A percentile compares a stretch with the other conserved stretches of the same genome.
These are phyloP conservation scores for Mythimna impura DNA, from an alignment of 2,888 invertebrate genomes.

Conservation along the genomic window DNA sequence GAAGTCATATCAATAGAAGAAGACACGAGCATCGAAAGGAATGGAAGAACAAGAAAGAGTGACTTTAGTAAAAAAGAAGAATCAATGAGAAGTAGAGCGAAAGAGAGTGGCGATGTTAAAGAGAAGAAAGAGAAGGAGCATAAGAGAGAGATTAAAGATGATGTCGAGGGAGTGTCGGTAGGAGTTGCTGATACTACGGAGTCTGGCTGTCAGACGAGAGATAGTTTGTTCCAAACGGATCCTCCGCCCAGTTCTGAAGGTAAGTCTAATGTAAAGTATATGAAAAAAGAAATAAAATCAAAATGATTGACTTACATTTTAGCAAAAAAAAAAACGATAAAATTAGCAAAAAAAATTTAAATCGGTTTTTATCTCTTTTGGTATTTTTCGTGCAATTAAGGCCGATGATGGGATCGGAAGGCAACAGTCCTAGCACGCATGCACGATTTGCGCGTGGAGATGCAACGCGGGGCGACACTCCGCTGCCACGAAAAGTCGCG, in stretches of 20 bases:
- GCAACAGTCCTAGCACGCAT: too few species aligned
- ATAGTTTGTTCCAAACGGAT: slow-evolving; percentile 92
- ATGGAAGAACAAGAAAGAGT: slow-evolving; percentile 79
- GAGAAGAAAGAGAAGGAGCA: slow-evolving; percentile 69
- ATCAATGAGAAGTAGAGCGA: slow-evolving; percentile 76
- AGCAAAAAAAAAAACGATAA: too few species aligned
- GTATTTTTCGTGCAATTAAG: too few species aligned
- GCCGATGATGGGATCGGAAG: too few species aligned
- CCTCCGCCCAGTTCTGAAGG: slow-evolving; percentile 85
- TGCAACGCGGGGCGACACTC: too few species aligned
- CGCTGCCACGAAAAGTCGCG: too few species aligned
- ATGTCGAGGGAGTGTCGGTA: slow-evolving; percentile 73
- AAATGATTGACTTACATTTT: too few species aligned
- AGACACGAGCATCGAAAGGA: slow-evolving; percentile 80
- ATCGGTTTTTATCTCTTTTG: too few species aligned
- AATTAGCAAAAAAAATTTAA: too few species aligned
- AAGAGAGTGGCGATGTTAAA: slow-evolving; percentile 71
- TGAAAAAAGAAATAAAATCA: too few species aligned
- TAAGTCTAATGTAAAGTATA: slow-evolving; percentile 60
- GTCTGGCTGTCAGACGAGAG: slow-evolving; percentile 94
- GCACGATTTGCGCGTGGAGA: too few species aligned
- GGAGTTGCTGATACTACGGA: slow-evolving; percentile 87
- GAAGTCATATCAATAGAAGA: slow-evolving; percentile 77
- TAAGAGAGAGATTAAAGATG: slow-evolving; percentile 78
- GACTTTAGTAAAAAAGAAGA: slow-evolving; percentile 84